Evolutionary conservation across 2,888 invertebrate species (phyloP).

Genomic region (Ypsolopha sequella): DNA sequence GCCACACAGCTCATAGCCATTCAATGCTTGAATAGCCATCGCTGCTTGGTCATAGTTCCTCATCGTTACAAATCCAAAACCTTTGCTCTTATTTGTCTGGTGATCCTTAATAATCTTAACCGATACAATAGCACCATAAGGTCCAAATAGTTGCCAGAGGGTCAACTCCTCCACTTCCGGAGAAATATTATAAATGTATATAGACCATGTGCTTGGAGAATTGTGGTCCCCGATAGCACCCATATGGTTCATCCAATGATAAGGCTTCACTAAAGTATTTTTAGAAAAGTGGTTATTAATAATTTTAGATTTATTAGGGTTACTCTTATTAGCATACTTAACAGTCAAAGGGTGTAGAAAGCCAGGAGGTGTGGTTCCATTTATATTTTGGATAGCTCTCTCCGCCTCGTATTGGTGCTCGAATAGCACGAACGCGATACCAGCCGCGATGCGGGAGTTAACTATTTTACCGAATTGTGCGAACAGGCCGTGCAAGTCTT

Average conservation of each 20-base stretch:
- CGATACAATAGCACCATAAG: slow-evolving; percentile 70
- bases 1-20: slow-evolving; percentile 59
- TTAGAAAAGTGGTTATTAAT: slow-evolving; percentile 62
- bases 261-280: slow-evolving; percentile 56
- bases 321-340: slow-evolving; percentile 71
- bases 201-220: slow-evolving; percentile 66
- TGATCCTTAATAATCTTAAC: slow-evolving; percentile 69
- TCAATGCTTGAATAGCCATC: slow-evolving; percentile 67
- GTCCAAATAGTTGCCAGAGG: slow-evolving; percentile 67
- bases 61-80: slow-evolving; percentile 69
- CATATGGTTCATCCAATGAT: slow-evolving; percentile 66
- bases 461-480: slow-evolving; percentile 70
- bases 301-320: slow-evolving; percentile 59
- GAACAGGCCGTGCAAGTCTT: slow-evolving; percentile 67
- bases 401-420: slow-evolving; percentile 66
- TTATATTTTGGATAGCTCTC: slow-evolving; percentile 60
- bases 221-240: slow-evolving; percentile 61
- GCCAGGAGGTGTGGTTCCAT: slow-evolving; percentile 61
- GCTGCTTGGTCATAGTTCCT: slow-evolving; percentile 68
- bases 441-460: slow-evolving; percentile 67
- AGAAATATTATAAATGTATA: slow-evolving; percentile 67
- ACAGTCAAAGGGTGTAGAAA: slow-evolving; percentile 68
- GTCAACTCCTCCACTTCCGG: slow-evolving; percentile 65
- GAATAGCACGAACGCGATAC: slow-evolving; percentile 66
- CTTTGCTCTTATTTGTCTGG: slow-evolving; percentile 67